These are phyloP conservation scores for Eupithecia exiguata DNA, from an alignment of 2,888 invertebrate genomes.

Conservation along the genomic window DNA sequence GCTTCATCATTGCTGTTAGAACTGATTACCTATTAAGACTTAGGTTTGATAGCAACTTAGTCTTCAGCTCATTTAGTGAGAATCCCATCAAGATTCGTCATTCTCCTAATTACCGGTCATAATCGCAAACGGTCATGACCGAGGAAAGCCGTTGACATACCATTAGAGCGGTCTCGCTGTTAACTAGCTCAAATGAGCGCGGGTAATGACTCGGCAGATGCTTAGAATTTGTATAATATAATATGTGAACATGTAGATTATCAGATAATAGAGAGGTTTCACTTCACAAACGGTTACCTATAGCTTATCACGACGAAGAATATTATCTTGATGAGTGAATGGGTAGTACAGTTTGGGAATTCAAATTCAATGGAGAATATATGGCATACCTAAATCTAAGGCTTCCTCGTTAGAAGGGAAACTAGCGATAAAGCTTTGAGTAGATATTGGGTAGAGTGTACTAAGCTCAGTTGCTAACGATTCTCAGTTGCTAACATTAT, in stretches of 20 bases:
- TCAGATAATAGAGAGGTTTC: conserved; percentile 47
- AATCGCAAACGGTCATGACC: conserved; percentile 70
- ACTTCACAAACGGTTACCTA: conserved; percentile 6
- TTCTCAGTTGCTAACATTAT: not conserved
- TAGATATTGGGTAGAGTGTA: not conserved
- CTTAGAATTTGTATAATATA: conserved; percentile 73
- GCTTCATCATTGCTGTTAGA: conserved; percentile 6
- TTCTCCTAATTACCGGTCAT: conserved; percentile 58
- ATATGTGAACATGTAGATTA: conserved; percentile 56
- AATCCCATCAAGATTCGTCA: conserved; percentile 45
- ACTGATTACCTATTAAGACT: not conserved
- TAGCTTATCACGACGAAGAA: not conserved
- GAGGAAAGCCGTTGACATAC: conserved; percentile 68
- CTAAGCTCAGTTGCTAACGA: not conserved
- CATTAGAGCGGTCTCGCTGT: conserved; percentile 72
- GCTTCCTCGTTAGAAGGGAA: not conserved
- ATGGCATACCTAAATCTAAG: not conserved
- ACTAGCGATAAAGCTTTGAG: not conserved
- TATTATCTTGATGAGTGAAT: conserved; percentile 6
- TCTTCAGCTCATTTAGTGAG: conserved; percentile 24
- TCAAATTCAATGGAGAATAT: conserved; percentile 1
- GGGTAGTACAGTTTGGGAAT: not conserved
- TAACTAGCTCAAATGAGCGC: conserved; percentile 78
- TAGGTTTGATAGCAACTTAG: conserved; percentile 6
- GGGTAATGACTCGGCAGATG: conserved; percentile 82